phyloP scores from a whole-genome alignment of 2,888 invertebrate species.

The Callimorpha dominula region DNA sequence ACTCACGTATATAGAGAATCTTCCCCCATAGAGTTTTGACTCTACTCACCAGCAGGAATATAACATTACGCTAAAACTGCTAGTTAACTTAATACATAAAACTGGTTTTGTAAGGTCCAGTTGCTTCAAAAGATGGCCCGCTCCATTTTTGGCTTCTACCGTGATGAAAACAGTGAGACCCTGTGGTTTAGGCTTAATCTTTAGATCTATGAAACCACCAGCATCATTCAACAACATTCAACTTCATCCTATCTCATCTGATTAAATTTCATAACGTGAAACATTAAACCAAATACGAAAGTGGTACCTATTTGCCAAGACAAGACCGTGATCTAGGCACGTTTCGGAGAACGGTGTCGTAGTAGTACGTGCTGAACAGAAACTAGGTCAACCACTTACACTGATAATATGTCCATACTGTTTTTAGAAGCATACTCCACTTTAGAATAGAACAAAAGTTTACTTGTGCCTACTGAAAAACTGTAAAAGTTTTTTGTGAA shows the following conservation, averaged over 20 bases:
- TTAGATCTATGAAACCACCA: neutral
- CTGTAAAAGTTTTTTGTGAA: neutral
- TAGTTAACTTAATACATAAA: neutral
- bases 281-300: conserved; percentile 34
- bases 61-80: neutral
- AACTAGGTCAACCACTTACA: conserved; percentile 73
- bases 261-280: conserved; percentile 24
- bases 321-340: conserved; percentile 66
- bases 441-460: neutral
- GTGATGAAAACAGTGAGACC: neutral
- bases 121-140: neutral
- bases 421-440: conserved; percentile 2
- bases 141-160: neutral
- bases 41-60: neutral
- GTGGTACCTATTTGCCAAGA: conserved; percentile 33
- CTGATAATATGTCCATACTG: conserved; percentile 45
- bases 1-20: neutral
- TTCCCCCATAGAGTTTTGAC: neutral
- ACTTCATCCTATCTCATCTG: conserved; percentile 9
- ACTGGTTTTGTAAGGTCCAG: neutral
- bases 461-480: neutral
- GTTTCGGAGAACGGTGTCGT: conserved; percentile 66
- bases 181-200: neutral
- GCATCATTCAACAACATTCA: neutral
- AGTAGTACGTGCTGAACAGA: conserved; percentile 67